Evolutionary conservation across 2,888 invertebrate species (phyloP), one percentile per base, ranked within the genome.

Genomic region (Lepidocyrtoides sp.): DNA sequence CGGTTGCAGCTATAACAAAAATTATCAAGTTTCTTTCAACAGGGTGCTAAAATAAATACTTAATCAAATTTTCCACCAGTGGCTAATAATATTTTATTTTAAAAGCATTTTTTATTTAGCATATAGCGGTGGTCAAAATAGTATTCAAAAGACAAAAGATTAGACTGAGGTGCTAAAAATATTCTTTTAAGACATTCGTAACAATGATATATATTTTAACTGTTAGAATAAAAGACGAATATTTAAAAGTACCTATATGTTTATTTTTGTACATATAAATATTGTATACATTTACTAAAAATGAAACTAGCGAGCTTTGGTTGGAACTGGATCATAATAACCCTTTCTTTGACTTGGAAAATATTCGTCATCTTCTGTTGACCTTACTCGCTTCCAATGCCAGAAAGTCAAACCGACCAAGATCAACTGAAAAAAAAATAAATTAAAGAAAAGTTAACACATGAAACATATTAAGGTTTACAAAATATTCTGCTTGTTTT

Each of bases 351-450:
- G 69, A n/a, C 23, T 41, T 5, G 60, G 26, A 2, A 23, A 14
- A 23, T 57, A 83, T 4, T 79, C 79, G 0, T 57, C 41, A 4
- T 84, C 72, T 23, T 92, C 91, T 3, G 36, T 82, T 7, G 75
- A 41, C 36, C 83, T 26, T 36, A 91, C 79, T 57, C 88, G 57
- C 51, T 81, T 92, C 92, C 92, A 92, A 81, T 91, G 89, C 69
- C 77, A 83, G 82, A 92, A 92, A 7, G 90, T 91, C 60, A 92
- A 51, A 23, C 92, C 87, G 17, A 92, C 91, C 4, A 92, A 48
- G 29, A 92, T 84, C 36, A 92, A 69, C 91, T 92, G n/a, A 17
- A 75, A 81, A 86, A 29, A 26, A 44, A 1, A 63, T 48, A 14
- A 12, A 86, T 75, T 14, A 69, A n/a, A 32, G 17, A 69, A 32